Evolutionary conservation across 2,888 invertebrate species (phyloP).

Genomic region (Andrena marginata): DNA sequence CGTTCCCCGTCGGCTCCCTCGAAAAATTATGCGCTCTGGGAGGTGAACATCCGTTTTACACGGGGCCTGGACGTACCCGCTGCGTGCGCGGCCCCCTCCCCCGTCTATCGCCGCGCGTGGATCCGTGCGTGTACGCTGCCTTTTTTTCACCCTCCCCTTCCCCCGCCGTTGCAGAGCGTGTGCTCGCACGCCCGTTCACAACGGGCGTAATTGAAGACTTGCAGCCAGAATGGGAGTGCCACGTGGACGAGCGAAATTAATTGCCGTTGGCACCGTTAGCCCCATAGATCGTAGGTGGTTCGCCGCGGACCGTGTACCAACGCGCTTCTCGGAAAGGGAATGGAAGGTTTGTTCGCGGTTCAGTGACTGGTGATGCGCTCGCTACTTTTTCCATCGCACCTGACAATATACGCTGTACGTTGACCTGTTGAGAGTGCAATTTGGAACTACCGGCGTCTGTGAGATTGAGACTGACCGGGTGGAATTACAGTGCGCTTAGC

Average conservation of each 20-base stretch:
- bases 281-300: slow-evolving; percentile 63
- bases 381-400: background rate
- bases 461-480: background rate
- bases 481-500: no score
- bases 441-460: background rate
- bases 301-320: slow-evolving; percentile 29
- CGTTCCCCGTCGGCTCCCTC: slow-evolving; percentile 70
- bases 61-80: slow-evolving; percentile 48
- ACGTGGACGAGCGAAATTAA: slow-evolving; percentile 79
- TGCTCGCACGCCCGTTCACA: slow-evolving; percentile 38
- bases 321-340: slow-evolving; percentile 58
- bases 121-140: slow-evolving; percentile 25
- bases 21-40: slow-evolving; percentile 79
- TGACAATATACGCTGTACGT: background rate
- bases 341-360: slow-evolving; percentile 39
- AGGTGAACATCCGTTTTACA: slow-evolving; percentile 81
- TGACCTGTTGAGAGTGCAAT: background rate
- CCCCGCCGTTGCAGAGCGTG: background rate
- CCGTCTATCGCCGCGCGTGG: slow-evolving; percentile 5
- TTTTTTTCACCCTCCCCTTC: background rate
- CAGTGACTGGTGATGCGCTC: background rate
- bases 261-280: slow-evolving; percentile 74
- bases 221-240: slow-evolving; percentile 78
- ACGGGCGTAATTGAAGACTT: slow-evolving; percentile 77
- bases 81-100: slow-evolving; percentile 17